Base-by-base conservation (phyloP, 2,797 vertebrate species). In the Gymnopithys bicolor region DNA sequence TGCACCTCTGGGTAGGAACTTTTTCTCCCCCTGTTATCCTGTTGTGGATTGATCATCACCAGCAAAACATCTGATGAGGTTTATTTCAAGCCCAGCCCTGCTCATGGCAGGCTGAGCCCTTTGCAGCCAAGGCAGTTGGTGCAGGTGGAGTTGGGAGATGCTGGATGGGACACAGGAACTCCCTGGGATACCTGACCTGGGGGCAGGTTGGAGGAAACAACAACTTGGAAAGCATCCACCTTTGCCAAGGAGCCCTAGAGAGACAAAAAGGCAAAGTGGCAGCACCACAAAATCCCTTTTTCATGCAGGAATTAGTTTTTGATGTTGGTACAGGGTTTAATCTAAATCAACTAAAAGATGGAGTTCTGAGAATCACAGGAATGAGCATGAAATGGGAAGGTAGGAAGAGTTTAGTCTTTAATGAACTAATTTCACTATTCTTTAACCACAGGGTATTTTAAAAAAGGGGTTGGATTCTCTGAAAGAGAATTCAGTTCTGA, bases 371-470 rank as follows among this genome's bases (percentile, higher is more conserved):
- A 94, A 83, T 53, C 94, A 87, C 56, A 24, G 19, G 93, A 95
- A 94, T 24, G 87, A 93, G 62, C 33, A 77, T 23, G 76, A 83
- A 95, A 93, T 17, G 32, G 92, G 76, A 94, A 82, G 59, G 73
- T 23, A 87, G 4, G 52, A 67, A 84, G 66, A 90, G 92, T 90
- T 95, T 91, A 66, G 73, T 71, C 70, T 87, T 70, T 91, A 84
- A 75, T 73, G 94, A 94, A 91, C 59, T 52, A 62, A 93, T 87
- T 69, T 79, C 84, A 94, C 95, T 79, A 62, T 85, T 90, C 70
- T 89, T 71, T 88, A 92, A 90, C 68, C 49, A 62, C 13, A 84
- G 45, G 58, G 19, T 62, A 56, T 39, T 73, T 10, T 19, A 48
- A 53, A 71, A 88, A 27, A 87, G 78, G 55, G 5, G 14, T 7